A percentile compares a stretch with the other conserved stretches of the same genome.
Evolutionary conservation across 2,797 vertebrate genomes (phyloP).

Genomic region (Halcyon smyrnensis): DNA sequence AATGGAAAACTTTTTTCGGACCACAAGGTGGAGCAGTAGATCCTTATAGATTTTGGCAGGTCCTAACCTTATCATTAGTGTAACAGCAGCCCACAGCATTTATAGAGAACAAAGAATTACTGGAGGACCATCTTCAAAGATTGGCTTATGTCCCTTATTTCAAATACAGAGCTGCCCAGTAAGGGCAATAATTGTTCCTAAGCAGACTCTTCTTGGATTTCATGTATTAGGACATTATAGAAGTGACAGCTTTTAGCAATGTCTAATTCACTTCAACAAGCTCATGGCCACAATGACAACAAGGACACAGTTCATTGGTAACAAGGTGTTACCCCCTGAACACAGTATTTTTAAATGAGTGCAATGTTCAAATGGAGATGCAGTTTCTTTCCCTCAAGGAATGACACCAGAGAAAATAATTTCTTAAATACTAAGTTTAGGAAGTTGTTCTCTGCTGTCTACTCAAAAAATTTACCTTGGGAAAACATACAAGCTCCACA

Average conservation of each 20-base stretch:
- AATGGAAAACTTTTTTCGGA: neutral
- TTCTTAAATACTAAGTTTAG: neutral
- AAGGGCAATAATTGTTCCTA: neutral
- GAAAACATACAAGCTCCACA: neutral
- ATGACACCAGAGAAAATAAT: neutral
- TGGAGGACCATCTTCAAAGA: neutral
- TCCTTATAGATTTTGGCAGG: slow-evolving; percentile 12
- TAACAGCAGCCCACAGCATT: neutral
- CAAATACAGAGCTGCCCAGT: neutral
- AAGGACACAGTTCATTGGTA: neutral
- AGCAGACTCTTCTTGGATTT: neutral
- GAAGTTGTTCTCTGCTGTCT: neutral
- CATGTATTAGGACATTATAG: neutral
- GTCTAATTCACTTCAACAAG: neutral
- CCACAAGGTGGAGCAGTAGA: slow-evolving; percentile 73
- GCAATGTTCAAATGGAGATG: neutral
- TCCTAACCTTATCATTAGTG: neutral
- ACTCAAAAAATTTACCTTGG: neutral
- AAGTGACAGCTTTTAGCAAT: neutral
- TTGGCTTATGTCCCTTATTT: neutral
- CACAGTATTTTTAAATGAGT: neutral
- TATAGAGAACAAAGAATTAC: neutral
- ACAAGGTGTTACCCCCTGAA: neutral
- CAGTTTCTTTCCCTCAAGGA: neutral
- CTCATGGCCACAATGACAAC: neutral